Evolutionary conservation across 2,888 invertebrate genomes (phyloP).

Genomic region (Meliscaeva auricollis): DNA sequence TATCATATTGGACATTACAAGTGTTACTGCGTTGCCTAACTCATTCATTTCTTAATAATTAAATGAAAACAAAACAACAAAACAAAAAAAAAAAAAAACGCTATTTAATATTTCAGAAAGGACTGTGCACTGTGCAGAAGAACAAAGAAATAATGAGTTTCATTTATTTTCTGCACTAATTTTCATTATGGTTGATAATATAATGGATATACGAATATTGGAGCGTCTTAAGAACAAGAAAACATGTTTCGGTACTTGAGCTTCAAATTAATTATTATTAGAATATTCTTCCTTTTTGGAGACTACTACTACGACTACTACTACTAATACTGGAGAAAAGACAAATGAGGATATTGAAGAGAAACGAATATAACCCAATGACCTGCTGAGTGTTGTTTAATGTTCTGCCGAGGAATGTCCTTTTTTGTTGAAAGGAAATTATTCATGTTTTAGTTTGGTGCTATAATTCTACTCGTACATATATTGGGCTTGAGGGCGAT

Average conservation of each 20-base stretch:
- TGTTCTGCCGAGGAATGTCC: conserved; percentile 49
- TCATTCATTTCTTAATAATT: conserved; percentile 71
- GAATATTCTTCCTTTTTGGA: conserved; percentile 34
- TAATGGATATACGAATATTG: conserved; percentile 32
- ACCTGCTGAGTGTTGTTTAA: conserved; percentile 65
- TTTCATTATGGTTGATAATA: conserved; percentile 45
- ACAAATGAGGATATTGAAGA: conserved; percentile 63
- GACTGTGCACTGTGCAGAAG: conserved; percentile 45
- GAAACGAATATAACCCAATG: conserved; percentile 37
- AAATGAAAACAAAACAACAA: too few species aligned
- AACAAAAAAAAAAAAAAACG: conserved; percentile 37
- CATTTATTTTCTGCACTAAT: conserved; percentile 67
- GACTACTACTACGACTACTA: neutral
- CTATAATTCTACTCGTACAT: too few species aligned
- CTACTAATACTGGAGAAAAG: neutral
- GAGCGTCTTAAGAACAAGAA: neutral
- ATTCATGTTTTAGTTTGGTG: conserved; percentile 10
- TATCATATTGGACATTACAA: conserved; percentile 48
- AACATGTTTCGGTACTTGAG: conserved; percentile 38
- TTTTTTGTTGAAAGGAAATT: conserved; percentile 49
- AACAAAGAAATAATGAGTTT: conserved; percentile 68
- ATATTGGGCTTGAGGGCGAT: conserved; percentile 5
- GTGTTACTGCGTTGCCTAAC: neutral
- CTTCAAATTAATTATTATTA: conserved; percentile 68
- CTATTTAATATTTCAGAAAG: conserved; percentile 75